These are phyloP conservation scores for Phrynocephalus forsythii DNA, from an alignment of 2,797 vertebrate genomes.

Conservation along the genomic window DNA sequence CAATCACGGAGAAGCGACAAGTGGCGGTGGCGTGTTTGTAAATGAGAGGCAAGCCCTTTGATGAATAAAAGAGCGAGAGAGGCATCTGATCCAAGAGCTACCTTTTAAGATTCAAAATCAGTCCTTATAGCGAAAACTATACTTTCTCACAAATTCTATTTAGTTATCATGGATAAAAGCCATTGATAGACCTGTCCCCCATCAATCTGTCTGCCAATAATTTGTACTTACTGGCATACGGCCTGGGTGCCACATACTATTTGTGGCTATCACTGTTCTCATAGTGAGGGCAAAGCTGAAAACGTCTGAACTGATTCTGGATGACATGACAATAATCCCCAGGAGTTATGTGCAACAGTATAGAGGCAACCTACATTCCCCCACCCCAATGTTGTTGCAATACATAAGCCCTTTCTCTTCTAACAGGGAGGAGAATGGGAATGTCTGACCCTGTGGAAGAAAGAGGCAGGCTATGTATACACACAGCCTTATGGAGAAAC, in stretches of 20 bases:
- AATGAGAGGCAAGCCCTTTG: neutral
- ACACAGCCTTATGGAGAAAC: neutral
- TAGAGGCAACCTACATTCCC: neutral
- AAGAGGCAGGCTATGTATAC: too few relatives aligned
- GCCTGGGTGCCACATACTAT: neutral
- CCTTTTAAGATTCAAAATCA: neutral
- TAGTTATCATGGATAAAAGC: neutral
- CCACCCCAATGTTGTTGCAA: neutral
- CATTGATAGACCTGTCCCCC: neutral
- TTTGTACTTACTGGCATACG: neutral
- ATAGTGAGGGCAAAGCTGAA: neutral
- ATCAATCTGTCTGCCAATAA: neutral
- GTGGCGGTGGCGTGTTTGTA: neutral
- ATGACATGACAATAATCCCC: neutral
- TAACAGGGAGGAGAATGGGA: neutral
- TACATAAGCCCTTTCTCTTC: neutral
- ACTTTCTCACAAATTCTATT: neutral
- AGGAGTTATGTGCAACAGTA: neutral
- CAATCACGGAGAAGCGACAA: conserved; percentile 18
- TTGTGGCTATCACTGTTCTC: neutral
- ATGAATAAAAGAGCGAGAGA: neutral
- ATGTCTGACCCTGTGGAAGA: neutral
- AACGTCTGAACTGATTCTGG: neutral
- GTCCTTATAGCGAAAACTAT: neutral
- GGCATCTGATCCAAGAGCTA: neutral